phyloP scores from a whole-genome alignment of 2,888 invertebrate genomes.

The Plebejus argus region DNA sequence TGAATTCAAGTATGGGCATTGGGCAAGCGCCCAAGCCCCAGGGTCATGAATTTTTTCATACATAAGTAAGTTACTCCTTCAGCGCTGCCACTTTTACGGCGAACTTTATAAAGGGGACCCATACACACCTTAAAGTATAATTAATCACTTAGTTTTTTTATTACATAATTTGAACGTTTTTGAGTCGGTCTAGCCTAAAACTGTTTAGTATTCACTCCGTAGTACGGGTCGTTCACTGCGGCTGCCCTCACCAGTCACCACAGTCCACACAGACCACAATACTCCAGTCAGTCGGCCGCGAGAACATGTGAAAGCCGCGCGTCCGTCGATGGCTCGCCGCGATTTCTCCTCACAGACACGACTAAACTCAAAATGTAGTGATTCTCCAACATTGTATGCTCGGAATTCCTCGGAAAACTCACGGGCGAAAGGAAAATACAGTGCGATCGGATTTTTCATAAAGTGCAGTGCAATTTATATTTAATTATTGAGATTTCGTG shows the following conservation, averaged over 20 bases:
- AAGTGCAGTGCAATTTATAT: slow-evolving; percentile 2
- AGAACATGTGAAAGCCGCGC: slow-evolving; percentile 37
- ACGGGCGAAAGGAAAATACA: background rate
- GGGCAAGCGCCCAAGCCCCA: no score
- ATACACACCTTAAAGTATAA: no score
- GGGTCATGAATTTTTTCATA: no score
- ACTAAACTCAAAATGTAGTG: slow-evolving; percentile 30
- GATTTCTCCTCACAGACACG: slow-evolving; percentile 38
- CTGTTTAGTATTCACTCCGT: slow-evolving; percentile 13
- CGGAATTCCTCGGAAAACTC: background rate
- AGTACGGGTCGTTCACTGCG: background rate
- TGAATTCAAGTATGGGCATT: no score
- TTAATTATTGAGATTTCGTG: slow-evolving; percentile 25
- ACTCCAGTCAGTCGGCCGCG: slow-evolving; percentile 40
- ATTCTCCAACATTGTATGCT: slow-evolving; percentile 21
- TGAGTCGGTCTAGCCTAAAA: background rate
- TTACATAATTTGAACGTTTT: background rate
- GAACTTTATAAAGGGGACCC: no score
- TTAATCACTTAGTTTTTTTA: no score
- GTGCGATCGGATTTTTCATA: background rate
- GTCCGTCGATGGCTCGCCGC: slow-evolving; percentile 37
- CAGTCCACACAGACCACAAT: background rate
- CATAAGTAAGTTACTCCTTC: no score
- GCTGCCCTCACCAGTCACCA: background rate
- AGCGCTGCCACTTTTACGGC: no score